Conservation (phyloP, 2,888 invertebrate species). For the Dioctria rufipes region DNA sequence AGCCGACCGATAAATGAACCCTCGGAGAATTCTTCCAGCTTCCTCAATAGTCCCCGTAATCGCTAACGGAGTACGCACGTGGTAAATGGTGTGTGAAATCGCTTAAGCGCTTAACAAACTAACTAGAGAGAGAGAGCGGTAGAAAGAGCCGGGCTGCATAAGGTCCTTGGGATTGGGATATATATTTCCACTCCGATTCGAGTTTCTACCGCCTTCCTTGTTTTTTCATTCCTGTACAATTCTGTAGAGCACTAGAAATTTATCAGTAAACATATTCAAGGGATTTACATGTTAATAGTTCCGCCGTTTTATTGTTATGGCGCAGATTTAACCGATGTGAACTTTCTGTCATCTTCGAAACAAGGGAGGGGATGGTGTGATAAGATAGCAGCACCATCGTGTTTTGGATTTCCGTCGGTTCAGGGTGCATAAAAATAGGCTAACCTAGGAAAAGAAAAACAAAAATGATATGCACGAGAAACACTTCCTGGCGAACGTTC, state of each 20-base stretch:
- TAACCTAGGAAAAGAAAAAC: constrained; percentile 8
- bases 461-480: constrained; percentile 15
- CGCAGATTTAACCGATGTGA: constrained; percentile 44
- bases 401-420: constrained; percentile 48
- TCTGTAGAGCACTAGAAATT: constrained; percentile 58
- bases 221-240: constrained; percentile 35
- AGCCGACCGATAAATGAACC: constrained; percentile 57
- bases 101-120: constrained; percentile 67
- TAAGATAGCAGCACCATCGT: constrained; percentile 19
- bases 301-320: constrained; percentile 57
- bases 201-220: constrained; percentile 15
- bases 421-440: neutral
- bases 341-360: constrained; percentile 6
- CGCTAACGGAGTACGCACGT: constrained; percentile 58
- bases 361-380: constrained; percentile 31
- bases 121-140: neutral
- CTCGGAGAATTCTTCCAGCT: constrained; percentile 35
- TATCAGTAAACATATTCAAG: constrained; percentile 57
- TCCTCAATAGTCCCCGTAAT: constrained; percentile 54
- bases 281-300: constrained; percentile 60
- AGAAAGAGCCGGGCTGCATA: constrained; percentile 62
- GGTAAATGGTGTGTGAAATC: constrained; percentile 72
- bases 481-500: constrained; percentile 21
- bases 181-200: constrained; percentile 25
- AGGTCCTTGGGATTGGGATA: constrained; percentile 47